Evolutionary conservation across 2,888 invertebrate species (phyloP).

Genomic region (Lamellibrachia satsuma): DNA sequence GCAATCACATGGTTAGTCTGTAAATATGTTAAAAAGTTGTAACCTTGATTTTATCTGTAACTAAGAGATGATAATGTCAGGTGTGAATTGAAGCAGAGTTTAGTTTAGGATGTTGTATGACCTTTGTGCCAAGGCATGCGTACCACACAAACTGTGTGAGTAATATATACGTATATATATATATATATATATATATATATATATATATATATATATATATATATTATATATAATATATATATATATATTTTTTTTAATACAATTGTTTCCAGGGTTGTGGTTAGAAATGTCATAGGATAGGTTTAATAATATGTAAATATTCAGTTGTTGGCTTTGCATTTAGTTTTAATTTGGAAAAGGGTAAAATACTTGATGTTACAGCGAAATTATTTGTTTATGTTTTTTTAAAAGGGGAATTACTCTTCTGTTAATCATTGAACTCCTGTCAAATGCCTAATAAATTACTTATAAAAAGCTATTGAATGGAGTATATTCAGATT

Average conservation of each 20-base stretch:
- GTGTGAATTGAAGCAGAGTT: not conserved
- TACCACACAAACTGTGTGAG: not conserved
- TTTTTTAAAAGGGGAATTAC: not conserved
- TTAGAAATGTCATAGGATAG: not conserved
- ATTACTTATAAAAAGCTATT: no score
- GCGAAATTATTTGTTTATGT: not conserved
- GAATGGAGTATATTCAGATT: no score
- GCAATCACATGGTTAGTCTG: not conserved
- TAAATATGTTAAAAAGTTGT: not conserved
- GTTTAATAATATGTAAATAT: not conserved
- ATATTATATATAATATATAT: not conserved
- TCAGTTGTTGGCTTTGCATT: not conserved
- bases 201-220: not conserved
- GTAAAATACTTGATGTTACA: not conserved
- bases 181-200: slow-evolving; percentile 17
- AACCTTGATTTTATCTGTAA: not conserved
- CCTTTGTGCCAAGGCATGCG: not conserved
- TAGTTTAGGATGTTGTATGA: not conserved
- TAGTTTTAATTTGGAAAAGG: not conserved
- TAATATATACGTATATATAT: not conserved
- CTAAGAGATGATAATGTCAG: not conserved
- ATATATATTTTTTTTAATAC: no score
- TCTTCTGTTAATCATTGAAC: not conserved
- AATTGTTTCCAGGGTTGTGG: not conserved
- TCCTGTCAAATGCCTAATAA: not conserved